Percentiles rank a stretch among this genome's conserved stretches.
These are phyloP conservation scores for Achlya flavicornis DNA, from an alignment of 2,888 invertebrate species.

Conservation along the genomic window DNA sequence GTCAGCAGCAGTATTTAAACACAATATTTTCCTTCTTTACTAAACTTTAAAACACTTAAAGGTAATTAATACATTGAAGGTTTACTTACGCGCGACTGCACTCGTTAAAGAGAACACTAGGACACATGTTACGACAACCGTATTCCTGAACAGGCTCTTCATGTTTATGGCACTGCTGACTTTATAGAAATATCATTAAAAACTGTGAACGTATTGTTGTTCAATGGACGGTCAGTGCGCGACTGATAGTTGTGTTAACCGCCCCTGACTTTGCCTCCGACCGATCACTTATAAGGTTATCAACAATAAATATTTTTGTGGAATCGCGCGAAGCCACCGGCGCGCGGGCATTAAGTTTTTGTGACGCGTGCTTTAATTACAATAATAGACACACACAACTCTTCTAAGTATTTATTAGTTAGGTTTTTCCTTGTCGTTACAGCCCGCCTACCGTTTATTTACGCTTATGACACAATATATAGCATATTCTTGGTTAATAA, in stretches of 20 bases:
- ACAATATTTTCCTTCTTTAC: neutral
- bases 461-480: constrained; percentile 14
- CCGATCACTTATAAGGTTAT: constrained; percentile 62
- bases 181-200: constrained; percentile 32
- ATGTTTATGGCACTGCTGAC: constrained; percentile 39
- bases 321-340: constrained; percentile 42
- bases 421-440: constrained; percentile 42
- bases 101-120: constrained; percentile 36
- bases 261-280: constrained; percentile 56
- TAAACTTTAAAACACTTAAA: neutral
- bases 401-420: constrained; percentile 15
- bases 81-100: constrained; percentile 52
- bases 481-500: constrained; percentile 8
- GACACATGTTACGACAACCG: constrained; percentile 34
- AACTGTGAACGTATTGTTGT: constrained; percentile 39
- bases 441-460: constrained; percentile 10
- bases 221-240: constrained; percentile 49
- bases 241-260: constrained; percentile 58
- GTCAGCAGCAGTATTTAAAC: constrained; percentile 8
- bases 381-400: constrained; percentile 24
- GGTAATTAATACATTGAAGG: constrained; percentile 10
- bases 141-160: constrained; percentile 38
- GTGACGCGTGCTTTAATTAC: constrained; percentile 42
- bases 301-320: constrained; percentile 58
- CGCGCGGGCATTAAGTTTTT: constrained; percentile 22